Evolutionary conservation across 2,888 invertebrate genomes (phyloP), one percentile per base, ranked within the genome.

Genomic region (Mongoloraphidia duomilia): DNA sequence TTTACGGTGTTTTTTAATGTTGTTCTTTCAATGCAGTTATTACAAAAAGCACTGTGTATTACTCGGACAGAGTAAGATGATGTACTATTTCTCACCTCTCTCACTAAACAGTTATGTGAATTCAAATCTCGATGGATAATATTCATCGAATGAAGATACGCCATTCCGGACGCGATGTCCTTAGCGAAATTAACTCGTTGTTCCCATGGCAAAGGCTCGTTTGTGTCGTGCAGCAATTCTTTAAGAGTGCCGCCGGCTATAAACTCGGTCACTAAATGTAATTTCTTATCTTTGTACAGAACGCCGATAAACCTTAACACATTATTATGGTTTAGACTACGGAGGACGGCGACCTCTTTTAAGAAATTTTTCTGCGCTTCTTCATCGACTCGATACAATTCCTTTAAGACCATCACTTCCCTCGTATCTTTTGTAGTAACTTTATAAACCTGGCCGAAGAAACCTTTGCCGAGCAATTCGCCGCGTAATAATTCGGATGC

Each of bases 331-430:
- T 84, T 80, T 53, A 95, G 72, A 41, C 89, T 89, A 11, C 94
- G 79, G 39, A 95, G 70, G 33, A 95, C 93, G 3, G 94, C 94
- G 49, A 93, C 92, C 79, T 95, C 95, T 69, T 94, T 93, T 36
- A 95, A 73, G 64, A 95, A 95, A 69, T 89, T 92, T 59, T 84
- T 82, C 65, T 95, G 93, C 1, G 94, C 94, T 60, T 90, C 91
- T 63, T 93, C 94, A 62, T 95, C 94, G 17, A 94, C 88, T 49
- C 91, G 74, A 41, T 53, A 88, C 49, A 95, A 73, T 63, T 95
- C 93, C 62, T 95, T 95, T 40, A 95, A 77, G 57, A 95, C 94
- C 93, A 95, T 94, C 41, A 92, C 85, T 69, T 95, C 94, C 54
- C 83, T 83, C 0, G 92, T 92, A 57, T 84, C 82, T 46, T 85